Conservation (phyloP, 1,140 invertebrate species). For the Platorchestia sp. region DNA sequence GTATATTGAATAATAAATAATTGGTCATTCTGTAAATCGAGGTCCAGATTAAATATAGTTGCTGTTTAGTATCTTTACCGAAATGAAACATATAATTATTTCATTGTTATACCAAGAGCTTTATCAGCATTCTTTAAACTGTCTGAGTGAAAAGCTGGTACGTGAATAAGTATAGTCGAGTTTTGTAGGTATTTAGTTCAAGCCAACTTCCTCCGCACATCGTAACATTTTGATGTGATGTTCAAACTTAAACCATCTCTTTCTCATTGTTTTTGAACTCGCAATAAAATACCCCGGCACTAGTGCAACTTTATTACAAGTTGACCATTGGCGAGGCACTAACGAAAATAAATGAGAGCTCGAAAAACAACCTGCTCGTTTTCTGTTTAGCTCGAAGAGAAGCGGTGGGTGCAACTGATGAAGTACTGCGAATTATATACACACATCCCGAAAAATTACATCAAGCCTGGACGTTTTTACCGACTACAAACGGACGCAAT, state of each 20-base stretch:
- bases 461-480: not conserved
- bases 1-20: too few species aligned
- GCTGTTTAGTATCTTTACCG: too few species aligned
- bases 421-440: not conserved
- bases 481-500: not conserved
- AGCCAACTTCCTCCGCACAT: too few species aligned
- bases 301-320: not conserved
- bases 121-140: too few species aligned
- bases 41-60: too few species aligned
- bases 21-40: too few species aligned
- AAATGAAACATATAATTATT: too few species aligned
- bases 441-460: not conserved
- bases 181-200: too few species aligned
- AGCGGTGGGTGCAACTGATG: not conserved
- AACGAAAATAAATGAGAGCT: not conserved
- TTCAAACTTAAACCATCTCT: not conserved
- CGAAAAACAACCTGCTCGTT: not conserved
- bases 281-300: not conserved
- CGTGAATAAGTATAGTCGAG: too few species aligned
- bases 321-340: not conserved
- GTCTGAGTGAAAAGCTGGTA: too few species aligned
- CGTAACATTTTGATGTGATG: not conserved
- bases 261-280: not conserved
- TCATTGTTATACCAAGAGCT: too few species aligned
- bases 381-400: not conserved